Conservation (phyloP, 2,113 vertebrate genomes). For the Emydocephalus ijimae region DNA sequence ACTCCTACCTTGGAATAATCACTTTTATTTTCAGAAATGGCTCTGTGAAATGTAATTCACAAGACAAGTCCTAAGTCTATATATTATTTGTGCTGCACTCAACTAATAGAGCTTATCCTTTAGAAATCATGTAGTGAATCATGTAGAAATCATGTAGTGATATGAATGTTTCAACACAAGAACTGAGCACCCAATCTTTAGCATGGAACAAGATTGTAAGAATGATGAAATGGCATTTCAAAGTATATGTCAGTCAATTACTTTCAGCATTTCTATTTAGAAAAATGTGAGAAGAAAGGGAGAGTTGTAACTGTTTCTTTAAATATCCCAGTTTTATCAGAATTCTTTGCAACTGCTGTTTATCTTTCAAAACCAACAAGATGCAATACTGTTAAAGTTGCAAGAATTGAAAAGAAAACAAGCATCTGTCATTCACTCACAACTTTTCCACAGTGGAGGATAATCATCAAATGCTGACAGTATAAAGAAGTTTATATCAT, state of each 20-base stretch:
- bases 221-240: slow-evolving; percentile 37
- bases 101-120: not conserved
- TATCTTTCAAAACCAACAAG: slow-evolving; percentile 57
- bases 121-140: not conserved
- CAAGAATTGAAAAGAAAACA: slow-evolving; percentile 43
- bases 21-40: not conserved
- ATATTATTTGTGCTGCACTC: not conserved
- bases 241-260: slow-evolving; percentile 37
- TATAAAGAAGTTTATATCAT: slow-evolving; percentile 47
- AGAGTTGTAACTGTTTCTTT: slow-evolving; percentile 51
- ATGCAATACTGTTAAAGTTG: slow-evolving; percentile 48
- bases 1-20: not conserved
- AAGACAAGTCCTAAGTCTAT: not conserved
- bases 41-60: not conserved
- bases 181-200: not conserved
- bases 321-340: slow-evolving; percentile 65
- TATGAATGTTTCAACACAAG: not conserved
- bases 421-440: slow-evolving; percentile 45
- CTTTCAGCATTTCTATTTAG: slow-evolving; percentile 54
- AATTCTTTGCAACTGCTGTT: slow-evolving; percentile 65
- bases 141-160: not conserved
- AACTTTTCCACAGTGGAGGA: slow-evolving; percentile 47
- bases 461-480: slow-evolving; percentile 57
- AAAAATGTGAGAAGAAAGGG: slow-evolving; percentile 27
- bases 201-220: not conserved